Conservation (phyloP, 2,113 vertebrate species). For the Pachycephala philippinensis region DNA sequence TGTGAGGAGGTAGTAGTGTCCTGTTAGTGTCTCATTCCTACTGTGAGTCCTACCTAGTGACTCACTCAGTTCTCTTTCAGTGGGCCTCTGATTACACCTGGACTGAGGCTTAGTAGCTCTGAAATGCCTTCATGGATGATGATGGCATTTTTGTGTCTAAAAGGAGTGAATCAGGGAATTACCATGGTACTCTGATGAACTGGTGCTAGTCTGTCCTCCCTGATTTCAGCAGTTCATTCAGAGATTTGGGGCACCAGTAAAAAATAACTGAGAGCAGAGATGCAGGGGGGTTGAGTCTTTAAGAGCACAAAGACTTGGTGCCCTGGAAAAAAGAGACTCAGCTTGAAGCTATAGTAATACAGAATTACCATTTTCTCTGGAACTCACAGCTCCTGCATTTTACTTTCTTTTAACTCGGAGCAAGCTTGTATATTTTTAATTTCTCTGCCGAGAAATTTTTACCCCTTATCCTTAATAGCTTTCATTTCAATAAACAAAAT, state of each 20-base stretch:
- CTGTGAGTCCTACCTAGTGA: neutral
- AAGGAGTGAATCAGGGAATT: neutral
- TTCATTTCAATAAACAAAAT: neutral
- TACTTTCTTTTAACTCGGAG: neutral
- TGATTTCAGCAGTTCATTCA: neutral
- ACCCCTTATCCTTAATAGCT: neutral
- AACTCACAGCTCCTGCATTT: neutral
- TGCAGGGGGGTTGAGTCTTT: neutral
- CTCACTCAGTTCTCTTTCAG: neutral
- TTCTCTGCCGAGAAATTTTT: neutral
- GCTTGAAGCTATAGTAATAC: neutral
- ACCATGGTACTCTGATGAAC: neutral
- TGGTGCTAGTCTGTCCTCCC: neutral
- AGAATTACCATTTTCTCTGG: neutral
- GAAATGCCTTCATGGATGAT: neutral
- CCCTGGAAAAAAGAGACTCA: neutral
- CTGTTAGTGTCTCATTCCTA: no score
- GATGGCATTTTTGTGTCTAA: neutral
- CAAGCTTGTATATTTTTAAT: neutral
- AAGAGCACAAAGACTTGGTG: neutral
- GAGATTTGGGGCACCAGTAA: neutral
- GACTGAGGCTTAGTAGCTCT: fast-evolving
- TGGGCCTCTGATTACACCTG: neutral
- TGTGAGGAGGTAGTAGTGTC: neutral
- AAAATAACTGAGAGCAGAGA: neutral